phyloP scores from a whole-genome alignment of 2,113 vertebrate genomes.

The Hucho hucho region DNA sequence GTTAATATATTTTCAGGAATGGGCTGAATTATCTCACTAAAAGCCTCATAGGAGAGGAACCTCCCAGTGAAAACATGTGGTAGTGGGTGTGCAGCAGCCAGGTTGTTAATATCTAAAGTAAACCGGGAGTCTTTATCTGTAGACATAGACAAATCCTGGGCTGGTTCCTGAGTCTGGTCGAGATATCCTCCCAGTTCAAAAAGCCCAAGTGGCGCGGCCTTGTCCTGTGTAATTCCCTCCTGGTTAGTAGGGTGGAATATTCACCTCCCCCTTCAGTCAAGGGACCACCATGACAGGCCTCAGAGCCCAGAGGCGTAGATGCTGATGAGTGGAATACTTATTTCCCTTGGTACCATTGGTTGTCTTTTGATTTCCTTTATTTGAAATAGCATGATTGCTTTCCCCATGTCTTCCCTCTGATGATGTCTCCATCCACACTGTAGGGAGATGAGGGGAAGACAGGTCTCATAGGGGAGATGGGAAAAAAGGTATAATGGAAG shows the following conservation, averaged over 20 bases:
- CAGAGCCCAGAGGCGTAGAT: not conserved
- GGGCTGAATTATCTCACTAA: slow-evolving; percentile 21
- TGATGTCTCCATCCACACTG: slow-evolving; percentile 39
- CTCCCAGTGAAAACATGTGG: slow-evolving; percentile 12
- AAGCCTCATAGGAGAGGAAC: slow-evolving; percentile 18
- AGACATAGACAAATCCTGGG: not conserved
- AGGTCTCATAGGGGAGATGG: slow-evolving; percentile 47
- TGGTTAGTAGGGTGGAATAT: slow-evolving; percentile 9
- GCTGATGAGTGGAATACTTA: slow-evolving; percentile 4
- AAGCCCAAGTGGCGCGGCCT: not conserved
- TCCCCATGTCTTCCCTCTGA: slow-evolving; percentile 8
- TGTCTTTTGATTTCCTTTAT: slow-evolving; percentile 17
- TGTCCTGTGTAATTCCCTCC: slow-evolving; percentile 2
- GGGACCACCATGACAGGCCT: slow-evolving; percentile 24
- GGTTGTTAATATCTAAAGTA: slow-evolving; percentile 16
- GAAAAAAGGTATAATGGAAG: slow-evolving; percentile 51
- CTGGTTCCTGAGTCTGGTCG: slow-evolving; percentile 6
- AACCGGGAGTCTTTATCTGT: slow-evolving; percentile 8
- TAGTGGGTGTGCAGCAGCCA: not conserved
- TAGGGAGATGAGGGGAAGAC: slow-evolving; percentile 57
- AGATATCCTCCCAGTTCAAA: slow-evolving; percentile 25
- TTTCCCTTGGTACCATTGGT: slow-evolving; percentile 2
- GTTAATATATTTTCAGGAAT: slow-evolving; percentile 19
- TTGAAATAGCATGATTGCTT: slow-evolving; percentile 32
- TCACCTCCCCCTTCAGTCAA: slow-evolving; percentile 25